These are phyloP conservation scores for Proales similis DNA, from an alignment of 1,140 invertebrate genomes.

Conservation along the genomic window DNA sequence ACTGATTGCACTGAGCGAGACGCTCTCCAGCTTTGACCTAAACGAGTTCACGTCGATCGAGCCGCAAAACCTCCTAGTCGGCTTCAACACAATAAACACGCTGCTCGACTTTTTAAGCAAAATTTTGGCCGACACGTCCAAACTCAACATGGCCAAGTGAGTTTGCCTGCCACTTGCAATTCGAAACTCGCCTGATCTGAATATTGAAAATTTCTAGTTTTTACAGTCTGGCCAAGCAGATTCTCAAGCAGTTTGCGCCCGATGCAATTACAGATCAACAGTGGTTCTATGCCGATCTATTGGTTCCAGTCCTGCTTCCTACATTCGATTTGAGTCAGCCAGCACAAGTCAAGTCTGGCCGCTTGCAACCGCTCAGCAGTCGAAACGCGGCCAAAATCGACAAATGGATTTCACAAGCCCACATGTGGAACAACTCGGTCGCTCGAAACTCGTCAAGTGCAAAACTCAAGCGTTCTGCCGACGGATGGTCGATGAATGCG, in stretches of 20 bases:
- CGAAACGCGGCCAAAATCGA: no score
- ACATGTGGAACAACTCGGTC: no score
- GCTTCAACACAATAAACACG: slow-evolving; percentile 22
- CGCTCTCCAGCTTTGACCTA: slow-evolving; percentile 24
- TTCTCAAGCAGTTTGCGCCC: slow-evolving; percentile 16
- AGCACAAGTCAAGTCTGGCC: no score
- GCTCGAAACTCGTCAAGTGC: no score
- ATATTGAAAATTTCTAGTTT: neutral
- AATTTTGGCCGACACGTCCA: slow-evolving; percentile 6
- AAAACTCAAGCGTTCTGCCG: no score
- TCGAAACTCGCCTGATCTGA: neutral
- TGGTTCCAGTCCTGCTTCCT: slow-evolving; percentile 13
- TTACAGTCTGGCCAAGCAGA: slow-evolving; percentile 9
- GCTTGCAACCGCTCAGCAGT: no score
- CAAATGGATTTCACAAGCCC: no score
- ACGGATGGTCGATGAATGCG: no score
- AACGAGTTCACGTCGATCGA: slow-evolving; percentile 5
- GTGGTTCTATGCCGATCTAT: slow-evolving; percentile 17
- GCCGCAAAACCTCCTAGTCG: slow-evolving; percentile 7
- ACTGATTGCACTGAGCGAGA: neutral
- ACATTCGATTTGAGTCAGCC: no score
- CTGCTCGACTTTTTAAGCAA: slow-evolving; percentile 12
- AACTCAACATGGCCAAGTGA: slow-evolving; percentile 25
- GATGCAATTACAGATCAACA: slow-evolving; percentile 2
- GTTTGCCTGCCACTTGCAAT: neutral